phyloP scores from a whole-genome alignment of 2,888 invertebrate genomes.

The Carterocephalus palaemon region DNA sequence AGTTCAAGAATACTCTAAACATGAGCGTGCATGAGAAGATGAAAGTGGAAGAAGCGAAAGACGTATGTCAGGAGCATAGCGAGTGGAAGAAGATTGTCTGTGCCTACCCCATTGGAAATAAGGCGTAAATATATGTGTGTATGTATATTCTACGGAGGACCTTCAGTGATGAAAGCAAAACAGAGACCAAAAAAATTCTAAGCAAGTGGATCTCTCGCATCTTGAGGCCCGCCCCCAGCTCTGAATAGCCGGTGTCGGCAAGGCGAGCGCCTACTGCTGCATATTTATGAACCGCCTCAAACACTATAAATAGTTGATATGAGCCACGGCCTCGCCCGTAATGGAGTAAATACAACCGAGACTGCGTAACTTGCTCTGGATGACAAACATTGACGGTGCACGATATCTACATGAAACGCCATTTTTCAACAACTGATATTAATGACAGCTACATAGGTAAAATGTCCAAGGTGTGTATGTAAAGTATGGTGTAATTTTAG shows the following conservation, averaged over 20 bases:
- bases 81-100: too few species aligned
- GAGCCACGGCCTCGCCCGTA: constrained; percentile 63
- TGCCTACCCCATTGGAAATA: too few species aligned
- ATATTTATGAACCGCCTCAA: constrained; percentile 80
- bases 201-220: constrained; percentile 34
- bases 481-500: too few species aligned
- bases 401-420: constrained; percentile 14
- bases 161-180: too few species aligned
- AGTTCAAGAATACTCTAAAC: too few species aligned
- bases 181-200: constrained; percentile 16
- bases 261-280: constrained; percentile 78
- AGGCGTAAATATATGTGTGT: too few species aligned
- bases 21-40: too few species aligned
- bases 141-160: too few species aligned
- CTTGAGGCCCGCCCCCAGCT: constrained; percentile 39
- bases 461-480: too few species aligned
- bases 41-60: too few species aligned
- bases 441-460: too few species aligned
- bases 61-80: too few species aligned
- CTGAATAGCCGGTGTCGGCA: constrained; percentile 78
- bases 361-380: constrained; percentile 52
- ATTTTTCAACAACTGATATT: constrained; percentile 16
- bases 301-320: constrained; percentile 79
- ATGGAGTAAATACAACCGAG: constrained; percentile 74
- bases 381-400: constrained; percentile 35